A percentile compares a stretch with the other conserved stretches of the same genome.
Conservation (phyloP, 2,888 invertebrate species). For the Lepidocyrtoides sp. region DNA sequence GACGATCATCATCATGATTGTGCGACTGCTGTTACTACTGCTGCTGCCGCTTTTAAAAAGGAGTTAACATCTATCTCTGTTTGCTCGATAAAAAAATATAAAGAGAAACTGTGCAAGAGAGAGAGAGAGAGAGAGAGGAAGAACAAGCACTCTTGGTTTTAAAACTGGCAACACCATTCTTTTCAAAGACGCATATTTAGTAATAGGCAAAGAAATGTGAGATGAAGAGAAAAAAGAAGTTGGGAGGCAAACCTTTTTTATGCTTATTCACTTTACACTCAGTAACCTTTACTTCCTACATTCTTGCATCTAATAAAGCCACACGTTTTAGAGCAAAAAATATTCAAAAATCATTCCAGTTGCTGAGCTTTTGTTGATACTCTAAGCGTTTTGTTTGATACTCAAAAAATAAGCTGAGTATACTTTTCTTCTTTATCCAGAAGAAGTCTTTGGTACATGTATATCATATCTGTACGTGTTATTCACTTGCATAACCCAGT, state of each 20-base stretch:
- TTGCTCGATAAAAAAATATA: constrained; percentile 30
- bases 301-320: constrained; percentile 12
- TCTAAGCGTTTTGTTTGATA: neutral
- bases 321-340: neutral
- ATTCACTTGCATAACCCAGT: neutral
- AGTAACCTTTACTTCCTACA: neutral
- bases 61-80: constrained; percentile 1
- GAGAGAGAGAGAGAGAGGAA: neutral
- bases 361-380: neutral
- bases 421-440: neutral
- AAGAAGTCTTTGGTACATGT: no score
- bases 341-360: neutral
- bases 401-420: constrained; percentile 19
- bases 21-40: neutral
- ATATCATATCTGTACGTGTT: neutral
- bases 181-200: neutral
- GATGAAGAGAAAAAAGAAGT: neutral
- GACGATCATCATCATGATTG: neutral
- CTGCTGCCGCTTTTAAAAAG: neutral
- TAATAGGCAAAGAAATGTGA: neutral
- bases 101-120: neutral
- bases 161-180: neutral
- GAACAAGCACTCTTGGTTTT: constrained; percentile 3
- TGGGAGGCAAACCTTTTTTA: constrained; percentile 36
- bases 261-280: constrained; percentile 10